Percentiles rank a stretch among this genome's conserved stretches.
Evolutionary conservation across 2,113 vertebrate genomes (phyloP).

Genomic region (Bostrychus sinensis): DNA sequence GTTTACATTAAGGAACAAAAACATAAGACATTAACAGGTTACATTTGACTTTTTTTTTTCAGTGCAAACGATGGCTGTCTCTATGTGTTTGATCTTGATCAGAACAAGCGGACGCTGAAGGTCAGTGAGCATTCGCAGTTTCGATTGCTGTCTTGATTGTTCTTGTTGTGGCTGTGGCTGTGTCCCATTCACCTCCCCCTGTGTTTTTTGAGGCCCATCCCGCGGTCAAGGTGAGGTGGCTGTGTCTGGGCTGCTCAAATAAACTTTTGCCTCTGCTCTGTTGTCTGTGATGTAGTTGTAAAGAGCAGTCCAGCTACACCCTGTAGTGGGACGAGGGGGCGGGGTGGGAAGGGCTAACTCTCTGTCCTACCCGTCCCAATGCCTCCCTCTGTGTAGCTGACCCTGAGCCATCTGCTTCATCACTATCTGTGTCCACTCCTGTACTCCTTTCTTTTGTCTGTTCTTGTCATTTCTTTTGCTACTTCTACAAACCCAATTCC

Average conservation of each 20-base stretch:
- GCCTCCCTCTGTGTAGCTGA: constrained; percentile 40
- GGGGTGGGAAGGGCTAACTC: not conserved
- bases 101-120: constrained; percentile 89
- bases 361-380: constrained; percentile 11
- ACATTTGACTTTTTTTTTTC: constrained; percentile 27
- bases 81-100: constrained; percentile 90
- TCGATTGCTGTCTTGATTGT: not conserved
- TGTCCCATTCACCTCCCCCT: not conserved
- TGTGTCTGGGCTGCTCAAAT: not conserved
- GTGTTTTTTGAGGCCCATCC: not conserved
- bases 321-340: constrained; percentile 16
- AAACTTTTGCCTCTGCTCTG: constrained; percentile 12
- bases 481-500: not conserved
- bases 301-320: constrained; percentile 15
- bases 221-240: constrained; percentile 30
- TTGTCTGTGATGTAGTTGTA: constrained; percentile 6
- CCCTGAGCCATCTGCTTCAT: constrained; percentile 56
- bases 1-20: too few species aligned
- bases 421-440: constrained; percentile 17
- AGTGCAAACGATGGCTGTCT: constrained; percentile 93
- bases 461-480: not conserved
- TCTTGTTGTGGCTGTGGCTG: not conserved
- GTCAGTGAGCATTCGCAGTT: constrained; percentile 62
- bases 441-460: not conserved
- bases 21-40: too few species aligned